Evolutionary conservation across 2,797 vertebrate species (phyloP).

Genomic region (Lagothrix lagotricha): DNA sequence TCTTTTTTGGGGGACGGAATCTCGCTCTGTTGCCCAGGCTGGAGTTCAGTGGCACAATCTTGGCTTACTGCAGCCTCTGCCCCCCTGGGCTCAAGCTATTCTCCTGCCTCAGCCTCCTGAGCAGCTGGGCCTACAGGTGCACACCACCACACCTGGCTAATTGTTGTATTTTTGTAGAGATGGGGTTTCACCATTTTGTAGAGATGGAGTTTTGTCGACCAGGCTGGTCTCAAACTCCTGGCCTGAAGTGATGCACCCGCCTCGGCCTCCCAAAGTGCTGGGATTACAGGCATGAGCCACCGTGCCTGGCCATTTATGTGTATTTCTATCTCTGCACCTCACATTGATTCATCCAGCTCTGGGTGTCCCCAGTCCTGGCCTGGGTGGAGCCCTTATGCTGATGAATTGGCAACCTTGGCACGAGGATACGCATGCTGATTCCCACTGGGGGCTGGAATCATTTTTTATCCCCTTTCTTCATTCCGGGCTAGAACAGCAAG

Average conservation of each 20-base stretch:
- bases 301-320: no score
- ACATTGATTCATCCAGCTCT: background rate
- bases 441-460: no score
- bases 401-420: background rate
- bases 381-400: background rate
- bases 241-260: background rate
- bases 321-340: background rate
- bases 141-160: no score
- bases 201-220: background rate
- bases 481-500: background rate
- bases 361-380: background rate
- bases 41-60: no score
- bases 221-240: background rate
- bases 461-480: background rate
- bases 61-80: no score
- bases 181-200: background rate
- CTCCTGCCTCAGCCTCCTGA: no score
- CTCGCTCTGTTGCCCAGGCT: no score
- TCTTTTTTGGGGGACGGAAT: no score
- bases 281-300: background rate
- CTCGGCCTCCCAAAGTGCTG: background rate
- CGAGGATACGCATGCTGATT: background rate
- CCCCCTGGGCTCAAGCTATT: no score
- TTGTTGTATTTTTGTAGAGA: background rate
- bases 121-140: no score